Evolutionary conservation across 2,888 invertebrate species (phyloP).

Genomic region (Coelopa pilipes): DNA sequence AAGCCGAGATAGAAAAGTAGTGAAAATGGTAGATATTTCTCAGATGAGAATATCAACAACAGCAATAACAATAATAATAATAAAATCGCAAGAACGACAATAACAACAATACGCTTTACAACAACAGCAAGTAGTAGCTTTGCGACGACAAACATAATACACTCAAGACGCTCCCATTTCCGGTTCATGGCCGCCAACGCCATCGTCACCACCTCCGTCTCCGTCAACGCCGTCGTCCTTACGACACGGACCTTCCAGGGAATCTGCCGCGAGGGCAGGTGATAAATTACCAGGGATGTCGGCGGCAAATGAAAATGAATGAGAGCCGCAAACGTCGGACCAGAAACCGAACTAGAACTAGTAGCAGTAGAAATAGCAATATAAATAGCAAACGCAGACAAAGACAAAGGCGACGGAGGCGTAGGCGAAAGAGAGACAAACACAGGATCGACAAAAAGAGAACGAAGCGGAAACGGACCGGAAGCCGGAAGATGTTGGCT

Average conservation of each 20-base stretch:
- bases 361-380: not conserved
- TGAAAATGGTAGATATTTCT: not conserved
- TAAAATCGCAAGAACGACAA: not conserved
- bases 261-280: too few relatives aligned
- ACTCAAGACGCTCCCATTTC: too few relatives aligned
- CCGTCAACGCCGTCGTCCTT: too few relatives aligned
- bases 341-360: slow-evolving; percentile 16
- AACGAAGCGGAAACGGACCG: slow-evolving; percentile 47
- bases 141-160: not conserved
- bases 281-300: too few relatives aligned
- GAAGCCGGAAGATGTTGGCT: not conserved
- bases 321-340: not conserved
- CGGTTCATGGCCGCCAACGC: too few relatives aligned
- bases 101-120: not conserved
- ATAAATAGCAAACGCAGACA: slow-evolving; percentile 22
- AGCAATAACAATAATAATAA: slow-evolving; percentile 18
- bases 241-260: too few relatives aligned
- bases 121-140: not conserved
- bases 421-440: slow-evolving; percentile 10
- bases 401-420: not conserved
- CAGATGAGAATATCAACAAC: not conserved
- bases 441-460: slow-evolving; percentile 33
- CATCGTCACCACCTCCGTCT: too few relatives aligned
- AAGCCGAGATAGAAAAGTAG: too few relatives aligned
- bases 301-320: not conserved